Evolutionary conservation across 2,888 invertebrate species (phyloP), one percentile per base, ranked within the genome.

Genomic region (Trichopoda pennipes): DNA sequence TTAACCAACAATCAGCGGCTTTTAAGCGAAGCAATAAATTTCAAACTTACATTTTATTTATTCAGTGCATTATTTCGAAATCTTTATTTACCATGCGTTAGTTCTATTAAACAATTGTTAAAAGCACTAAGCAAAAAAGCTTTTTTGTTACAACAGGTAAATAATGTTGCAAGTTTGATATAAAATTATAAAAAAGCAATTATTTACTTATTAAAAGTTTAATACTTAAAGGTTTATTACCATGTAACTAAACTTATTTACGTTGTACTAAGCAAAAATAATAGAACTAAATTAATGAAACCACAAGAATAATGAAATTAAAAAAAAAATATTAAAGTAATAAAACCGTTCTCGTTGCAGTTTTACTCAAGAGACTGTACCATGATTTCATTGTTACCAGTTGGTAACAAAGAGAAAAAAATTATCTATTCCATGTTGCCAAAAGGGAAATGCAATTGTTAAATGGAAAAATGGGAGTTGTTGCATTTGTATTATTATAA

Each of bases 381-480:
- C 53, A 63, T 35, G 42, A 44, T 63, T 63, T 38, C 47, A 75
- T 64, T 73, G 61, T 58, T 72, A 35, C 23, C 42, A 68, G 35
- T n/a, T 35, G 28, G 55, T 19, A 51, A 42, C 38, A 14, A 60
- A 74, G 61, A 55, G 69, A 1, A 28, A 66, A 79, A 68, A 79
- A 75, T 70, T 79, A 79, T 79, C 44, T 75, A 58, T 47, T 75
- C 42, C 47, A 72, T 72, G 21, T 61, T 56, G 75, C 79, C 81
- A 79, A 79, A 79, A 79, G 82, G 79, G 66, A 82, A 82, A 79
- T 72, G 75, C 79, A 75, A 56, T 82, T 75, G 82, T 75, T 82
- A 75, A 75, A 70, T 74, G 64, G 55, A 74, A 21, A 70, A 78
- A 66, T n/a, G n/a, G 35, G 66, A 66, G 42, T 44, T 38, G 42